phyloP scores from a whole-genome alignment of 1,140 invertebrate species.

The Heliconius nattereri region DNA sequence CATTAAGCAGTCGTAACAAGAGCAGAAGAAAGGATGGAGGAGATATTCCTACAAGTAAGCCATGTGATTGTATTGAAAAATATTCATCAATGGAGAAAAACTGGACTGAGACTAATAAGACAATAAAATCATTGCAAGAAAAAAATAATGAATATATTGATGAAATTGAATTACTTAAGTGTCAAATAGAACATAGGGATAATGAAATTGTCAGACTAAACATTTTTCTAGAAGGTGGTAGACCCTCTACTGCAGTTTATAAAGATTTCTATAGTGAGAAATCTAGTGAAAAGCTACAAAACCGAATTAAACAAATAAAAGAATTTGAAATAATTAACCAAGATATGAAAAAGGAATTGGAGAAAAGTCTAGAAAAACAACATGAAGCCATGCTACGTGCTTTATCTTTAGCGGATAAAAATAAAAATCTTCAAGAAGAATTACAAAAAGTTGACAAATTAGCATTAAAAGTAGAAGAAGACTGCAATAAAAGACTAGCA shows the following conservation, averaged over 20 bases:
- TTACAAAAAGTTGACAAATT: slow-evolving; percentile 85
- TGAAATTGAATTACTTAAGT: slow-evolving; percentile 70
- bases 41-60: slow-evolving; percentile 49
- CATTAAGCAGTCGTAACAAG: slow-evolving; percentile 71
- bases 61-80: slow-evolving; percentile 62
- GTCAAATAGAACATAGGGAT: slow-evolving; percentile 79
- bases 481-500: slow-evolving; percentile 81
- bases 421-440: slow-evolving; percentile 85
- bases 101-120: slow-evolving; percentile 54
- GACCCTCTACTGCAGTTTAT: slow-evolving; percentile 80
- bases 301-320: slow-evolving; percentile 77
- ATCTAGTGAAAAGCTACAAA: slow-evolving; percentile 60
- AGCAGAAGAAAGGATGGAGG: slow-evolving; percentile 65
- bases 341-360: slow-evolving; percentile 82
- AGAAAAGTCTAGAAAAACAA: slow-evolving; percentile 83
- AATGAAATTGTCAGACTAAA: slow-evolving; percentile 84
- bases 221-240: slow-evolving; percentile 84
- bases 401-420: slow-evolving; percentile 85
- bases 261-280: slow-evolving; percentile 83
- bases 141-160: slow-evolving; percentile 65
- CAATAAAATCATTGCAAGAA: slow-evolving; percentile 59
- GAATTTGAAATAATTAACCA: slow-evolving; percentile 80
- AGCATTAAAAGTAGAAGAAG: slow-evolving; percentile 85
- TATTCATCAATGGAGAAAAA: slow-evolving; percentile 48
- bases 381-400: slow-evolving; percentile 88